Base-by-base conservation (phyloP, 2,113 vertebrate species). In the Halichoerus grypus region DNA sequence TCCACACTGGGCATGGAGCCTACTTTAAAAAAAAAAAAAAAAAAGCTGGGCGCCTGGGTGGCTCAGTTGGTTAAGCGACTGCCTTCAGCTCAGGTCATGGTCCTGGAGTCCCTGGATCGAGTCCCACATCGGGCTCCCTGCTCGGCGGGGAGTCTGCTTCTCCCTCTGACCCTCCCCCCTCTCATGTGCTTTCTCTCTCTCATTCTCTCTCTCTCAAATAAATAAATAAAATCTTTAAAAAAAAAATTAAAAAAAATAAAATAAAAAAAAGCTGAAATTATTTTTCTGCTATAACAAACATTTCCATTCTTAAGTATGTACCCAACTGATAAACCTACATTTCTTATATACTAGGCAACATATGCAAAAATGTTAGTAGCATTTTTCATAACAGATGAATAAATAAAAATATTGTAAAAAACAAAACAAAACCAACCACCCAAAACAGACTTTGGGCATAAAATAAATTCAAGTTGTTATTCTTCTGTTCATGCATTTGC, bases 401-500 rank as follows among this genome's bases (percentile, higher is more conserved):
- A 67, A 67, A 67, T 67, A 67, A 67, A 67, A 33, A 67, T 67
- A 33, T 67, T 67, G 31, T 33, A 33, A 67, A 67, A 15, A 33
- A 33, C 31, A 67, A 33, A 67, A 65, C 63, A 33, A 67, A 67
- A 33, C 6, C 63, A 67, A 67, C 63, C 31, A 13, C 63, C 63
- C 63, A 33, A 16, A 67, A 67, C 1, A 9, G 74, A 36, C 49
- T 59, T 9, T 19, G 31, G 36, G 16, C 28, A 31, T 28, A 31
- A 86, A 93, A 96, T 42, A 76, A 92, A 92, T 2, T 67, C 24
- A 95, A 36, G 5, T 57, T 90, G 72, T 90, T n/a, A 14, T 72
- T 83, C 4, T 76, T 96, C 53, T 65, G 49, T 77, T 85, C 16
- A 61, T 80, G 42, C 67, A 91, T 61, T 63, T 55, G 72, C 31